Evolutionary conservation across 2,797 vertebrate genomes (phyloP).

Genomic region (Protonibea diacanthus): DNA sequence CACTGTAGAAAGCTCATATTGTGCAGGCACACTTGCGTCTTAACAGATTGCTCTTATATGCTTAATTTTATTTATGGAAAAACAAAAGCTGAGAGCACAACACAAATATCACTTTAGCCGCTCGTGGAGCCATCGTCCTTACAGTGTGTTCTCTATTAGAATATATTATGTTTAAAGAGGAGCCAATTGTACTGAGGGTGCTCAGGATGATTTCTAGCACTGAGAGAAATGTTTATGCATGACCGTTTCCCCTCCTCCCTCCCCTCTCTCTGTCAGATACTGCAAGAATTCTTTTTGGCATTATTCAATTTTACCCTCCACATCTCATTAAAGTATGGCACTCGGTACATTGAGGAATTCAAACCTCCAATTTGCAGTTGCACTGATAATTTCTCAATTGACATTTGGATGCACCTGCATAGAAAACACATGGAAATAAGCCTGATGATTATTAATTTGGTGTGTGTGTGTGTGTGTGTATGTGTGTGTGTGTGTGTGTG

Average conservation of each 20-base stretch:
- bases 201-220: slow-evolving; percentile 47
- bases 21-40: slow-evolving; percentile 45
- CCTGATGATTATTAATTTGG: slow-evolving; percentile 74
- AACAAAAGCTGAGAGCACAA: slow-evolving; percentile 22
- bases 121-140: slow-evolving; percentile 10
- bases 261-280: slow-evolving; percentile 8
- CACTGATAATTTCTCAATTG: slow-evolving; percentile 76
- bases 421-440: slow-evolving; percentile 74
- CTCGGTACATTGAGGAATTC: slow-evolving; percentile 68
- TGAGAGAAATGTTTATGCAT: slow-evolving; percentile 59
- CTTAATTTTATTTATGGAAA: slow-evolving; percentile 44
- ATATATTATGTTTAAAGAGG: slow-evolving; percentile 42
- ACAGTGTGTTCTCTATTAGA: slow-evolving; percentile 43
- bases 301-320: slow-evolving; percentile 67
- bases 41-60: slow-evolving; percentile 47
- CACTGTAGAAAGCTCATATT: slow-evolving; percentile 28
- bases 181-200: slow-evolving; percentile 37
- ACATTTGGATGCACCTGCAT: slow-evolving; percentile 73
- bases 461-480: slow-evolving; percentile 13
- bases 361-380: slow-evolving; percentile 72
- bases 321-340: slow-evolving; percentile 63
- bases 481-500: slow-evolving; percentile 6
- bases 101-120: slow-evolving; percentile 30
- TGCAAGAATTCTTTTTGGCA: slow-evolving; percentile 40
- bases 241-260: background rate